Percentiles rank a stretch among this genome's conserved stretches.
Conservation (phyloP, 2,797 vertebrate genomes). For the Rhinichthys osculus region DNA sequence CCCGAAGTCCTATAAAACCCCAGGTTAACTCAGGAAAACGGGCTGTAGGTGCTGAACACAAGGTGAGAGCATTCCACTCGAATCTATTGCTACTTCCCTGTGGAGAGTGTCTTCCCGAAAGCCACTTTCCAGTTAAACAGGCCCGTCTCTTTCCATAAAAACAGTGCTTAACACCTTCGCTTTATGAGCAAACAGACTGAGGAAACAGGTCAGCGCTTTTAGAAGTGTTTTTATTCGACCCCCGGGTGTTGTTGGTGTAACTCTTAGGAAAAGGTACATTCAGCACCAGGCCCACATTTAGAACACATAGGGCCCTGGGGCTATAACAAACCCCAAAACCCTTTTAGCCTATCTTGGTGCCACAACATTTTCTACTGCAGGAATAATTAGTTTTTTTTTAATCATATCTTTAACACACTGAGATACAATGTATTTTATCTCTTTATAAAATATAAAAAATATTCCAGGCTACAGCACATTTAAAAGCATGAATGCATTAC, state of each 20-base stretch:
- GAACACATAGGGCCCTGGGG: neutral
- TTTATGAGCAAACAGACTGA: slow-evolving; percentile 62
- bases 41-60: slow-evolving; percentile 56
- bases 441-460: neutral
- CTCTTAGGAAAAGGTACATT: slow-evolving; percentile 62
- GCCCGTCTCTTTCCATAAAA: slow-evolving; percentile 53
- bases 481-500: neutral
- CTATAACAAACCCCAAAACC: neutral
- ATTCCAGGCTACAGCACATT: neutral
- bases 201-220: slow-evolving; percentile 65
- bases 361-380: neutral
- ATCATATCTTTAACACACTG: neutral
- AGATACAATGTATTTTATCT: neutral
- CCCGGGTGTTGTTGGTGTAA: slow-evolving; percentile 56
- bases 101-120: slow-evolving; percentile 26
- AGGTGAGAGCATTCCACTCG: slow-evolving; percentile 43
- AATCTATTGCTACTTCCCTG: slow-evolving; percentile 27
- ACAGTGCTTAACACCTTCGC: slow-evolving; percentile 59
- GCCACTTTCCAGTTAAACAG: slow-evolving; percentile 43
- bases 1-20: slow-evolving; percentile 52
- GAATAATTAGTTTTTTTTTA: neutral
- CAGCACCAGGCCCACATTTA: slow-evolving; percentile 48
- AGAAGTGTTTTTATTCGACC: slow-evolving; percentile 59
- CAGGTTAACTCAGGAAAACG: slow-evolving; percentile 29
- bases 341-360: neutral